Conservation (phyloP, 2,888 invertebrate species). For the Andrena dorsata region DNA sequence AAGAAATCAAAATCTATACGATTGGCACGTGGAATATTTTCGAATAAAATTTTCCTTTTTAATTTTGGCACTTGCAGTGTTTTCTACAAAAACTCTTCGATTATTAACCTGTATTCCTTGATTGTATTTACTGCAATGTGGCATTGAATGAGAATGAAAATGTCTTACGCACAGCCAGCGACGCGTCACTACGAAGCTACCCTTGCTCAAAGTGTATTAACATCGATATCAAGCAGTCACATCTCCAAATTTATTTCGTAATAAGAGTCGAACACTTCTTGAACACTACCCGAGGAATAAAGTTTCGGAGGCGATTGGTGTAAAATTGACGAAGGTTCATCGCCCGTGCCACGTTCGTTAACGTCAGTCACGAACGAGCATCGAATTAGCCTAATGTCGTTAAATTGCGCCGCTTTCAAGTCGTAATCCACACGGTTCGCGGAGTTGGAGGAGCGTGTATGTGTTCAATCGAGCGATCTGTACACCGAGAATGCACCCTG, state of each 20-base stretch:
- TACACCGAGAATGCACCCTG: conserved; percentile 51
- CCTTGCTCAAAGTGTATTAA: not conserved
- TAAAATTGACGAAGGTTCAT: not conserved
- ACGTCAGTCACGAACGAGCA: conserved; percentile 20
- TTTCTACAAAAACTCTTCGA: too few relatives aligned
- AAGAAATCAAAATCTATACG: too few relatives aligned
- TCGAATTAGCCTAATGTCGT: conserved; percentile 46
- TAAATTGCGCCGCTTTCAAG: conserved; percentile 48
- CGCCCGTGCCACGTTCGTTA: not conserved
- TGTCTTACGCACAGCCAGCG: too few relatives aligned
- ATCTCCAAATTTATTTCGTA: not conserved
- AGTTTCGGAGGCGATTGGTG: not conserved
- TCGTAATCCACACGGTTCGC: conserved; percentile 27
- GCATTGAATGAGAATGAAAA: too few relatives aligned
- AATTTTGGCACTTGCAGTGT: too few relatives aligned
- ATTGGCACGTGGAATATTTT: too few relatives aligned
- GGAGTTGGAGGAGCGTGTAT: conserved; percentile 28
- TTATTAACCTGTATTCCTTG: too few relatives aligned
- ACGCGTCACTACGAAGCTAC: too few relatives aligned
- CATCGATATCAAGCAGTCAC: not conserved
- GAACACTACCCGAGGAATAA: not conserved
- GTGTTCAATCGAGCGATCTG: conserved; percentile 54
- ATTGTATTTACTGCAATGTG: too few relatives aligned
- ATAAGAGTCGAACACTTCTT: too few relatives aligned
- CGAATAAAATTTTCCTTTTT: too few relatives aligned